Evolutionary conservation across 2,888 invertebrate species (phyloP).

Genomic region (Mylabris sibirica): DNA sequence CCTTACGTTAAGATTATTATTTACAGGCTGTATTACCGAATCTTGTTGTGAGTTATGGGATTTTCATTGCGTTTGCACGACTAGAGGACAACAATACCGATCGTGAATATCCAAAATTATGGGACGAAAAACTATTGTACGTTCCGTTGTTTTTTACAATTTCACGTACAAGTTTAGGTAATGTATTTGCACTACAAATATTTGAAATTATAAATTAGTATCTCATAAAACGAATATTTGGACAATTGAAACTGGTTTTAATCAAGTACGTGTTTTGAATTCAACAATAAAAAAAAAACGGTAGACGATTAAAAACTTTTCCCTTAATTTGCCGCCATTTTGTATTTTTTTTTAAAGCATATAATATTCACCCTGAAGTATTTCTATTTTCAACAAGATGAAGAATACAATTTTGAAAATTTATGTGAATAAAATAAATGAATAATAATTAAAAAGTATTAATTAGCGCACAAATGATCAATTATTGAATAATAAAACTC

Average conservation of each 20-base stretch:
- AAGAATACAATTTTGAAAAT: not conserved
- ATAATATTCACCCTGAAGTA: no score
- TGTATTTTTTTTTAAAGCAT: not conserved
- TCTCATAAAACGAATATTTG: not conserved
- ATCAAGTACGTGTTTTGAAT: no score
- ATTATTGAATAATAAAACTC: constrained; percentile 12
- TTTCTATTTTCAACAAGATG: no score
- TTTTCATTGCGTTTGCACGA: constrained; percentile 65
- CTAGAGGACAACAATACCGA: constrained; percentile 62
- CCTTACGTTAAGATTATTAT: constrained; percentile 36
- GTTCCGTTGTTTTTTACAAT: constrained; percentile 69
- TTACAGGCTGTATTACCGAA: constrained; percentile 69
- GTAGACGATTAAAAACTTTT: not conserved
- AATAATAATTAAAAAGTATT: not conserved
- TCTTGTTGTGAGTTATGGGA: constrained; percentile 65
- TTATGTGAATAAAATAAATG: not conserved
- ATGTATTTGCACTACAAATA: constrained; percentile 35
- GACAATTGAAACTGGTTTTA: not conserved
- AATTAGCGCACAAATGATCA: not conserved
- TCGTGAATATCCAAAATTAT: constrained; percentile 61
- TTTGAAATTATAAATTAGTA: not conserved
- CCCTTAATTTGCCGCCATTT: not conserved
- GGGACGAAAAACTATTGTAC: constrained; percentile 68
- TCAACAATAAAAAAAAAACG: no score
- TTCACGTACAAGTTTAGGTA: constrained; percentile 65